Evolutionary conservation across 2,113 vertebrate genomes (phyloP), one percentile per base, ranked within the genome.

Genomic region (Petrocephalus zakoni): DNA sequence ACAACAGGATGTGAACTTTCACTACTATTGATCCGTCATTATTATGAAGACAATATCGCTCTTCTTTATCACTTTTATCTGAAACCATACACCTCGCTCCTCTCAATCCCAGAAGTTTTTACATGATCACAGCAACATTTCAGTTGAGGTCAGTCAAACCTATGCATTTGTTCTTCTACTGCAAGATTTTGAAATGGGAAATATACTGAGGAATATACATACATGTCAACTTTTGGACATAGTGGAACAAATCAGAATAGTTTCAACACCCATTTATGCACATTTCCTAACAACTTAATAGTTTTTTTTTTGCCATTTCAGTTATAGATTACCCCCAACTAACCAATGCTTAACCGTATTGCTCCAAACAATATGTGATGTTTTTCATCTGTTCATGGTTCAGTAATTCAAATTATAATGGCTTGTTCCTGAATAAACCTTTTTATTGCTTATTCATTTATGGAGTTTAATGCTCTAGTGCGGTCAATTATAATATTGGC

Each of bases 401-500:
- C 47, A 81, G 13, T 51, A n/a, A 25, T 21, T 37, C 29, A 75
- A 81, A 68, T 82, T 75, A 75, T 34, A 52, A 25, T 34, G 47
- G 51, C 34, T 25, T 19, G 13, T 58, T 61, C 88, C 88, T 87
- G 55, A 34, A 83, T 78, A 78, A 17, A 22, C 55, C 15, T 68
- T 19, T 81, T 87, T 72, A 87, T 52, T 55, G 46, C 55, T 64
- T 64, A 58, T 87, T 53, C 8, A 47, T 13, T 56, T 8, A 72
- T 87, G 81, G 55, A 25, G 51, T 82, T 89, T 86, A 56, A 88
- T 49, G 82, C 51, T 6, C 46, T 6, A 37, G 85, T 84, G 22
- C 87, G 64, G 29, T 47, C 10, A 61, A 7, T 87, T 87, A 88
- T 86, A 88, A 29, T 25, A 55, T 47, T 58, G 78, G 85, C 86